Conservation (phyloP, 1,140 invertebrate species). For the Atopsyche davidsoni region DNA sequence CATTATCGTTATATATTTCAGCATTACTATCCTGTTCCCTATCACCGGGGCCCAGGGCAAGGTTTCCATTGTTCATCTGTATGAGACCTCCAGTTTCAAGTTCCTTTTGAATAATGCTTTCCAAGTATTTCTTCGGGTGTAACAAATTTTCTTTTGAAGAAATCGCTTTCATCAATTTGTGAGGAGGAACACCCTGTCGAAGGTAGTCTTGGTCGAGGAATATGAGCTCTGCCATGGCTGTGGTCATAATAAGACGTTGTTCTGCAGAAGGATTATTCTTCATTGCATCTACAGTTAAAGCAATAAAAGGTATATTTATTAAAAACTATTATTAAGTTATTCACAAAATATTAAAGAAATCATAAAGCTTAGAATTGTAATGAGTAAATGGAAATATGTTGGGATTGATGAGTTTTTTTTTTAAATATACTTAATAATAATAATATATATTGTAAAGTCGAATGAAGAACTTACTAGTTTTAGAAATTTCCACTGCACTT, state of each 20-base stretch:
- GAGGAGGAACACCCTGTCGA: conserved; percentile 60
- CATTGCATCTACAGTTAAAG: conserved; percentile 37
- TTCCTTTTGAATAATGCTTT: conserved; percentile 60
- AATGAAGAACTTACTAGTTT: conserved; percentile 15
- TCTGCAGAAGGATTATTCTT: conserved; percentile 40
- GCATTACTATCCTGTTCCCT: conserved; percentile 13
- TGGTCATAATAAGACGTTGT: conserved; percentile 53
- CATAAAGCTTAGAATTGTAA: too few relatives aligned
- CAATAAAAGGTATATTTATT: too few relatives aligned
- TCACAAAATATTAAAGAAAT: too few relatives aligned
- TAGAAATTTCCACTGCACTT: conserved; percentile 37
- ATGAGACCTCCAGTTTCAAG: conserved; percentile 59
- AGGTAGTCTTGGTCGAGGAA: conserved; percentile 64
- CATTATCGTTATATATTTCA: conserved; percentile 28
- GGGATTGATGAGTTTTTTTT: too few relatives aligned
- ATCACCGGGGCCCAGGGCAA: conserved; percentile 54
- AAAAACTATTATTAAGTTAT: too few relatives aligned
- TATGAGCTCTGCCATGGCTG: conserved; percentile 61
- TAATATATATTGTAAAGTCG: too few relatives aligned
- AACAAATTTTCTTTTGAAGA: conserved; percentile 55
- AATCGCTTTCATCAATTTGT: conserved; percentile 58
- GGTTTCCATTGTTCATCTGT: conserved; percentile 61
- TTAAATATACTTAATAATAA: too few relatives aligned
- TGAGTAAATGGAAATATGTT: too few relatives aligned
- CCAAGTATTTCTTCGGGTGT: conserved; percentile 59